Conservation (phyloP, 2,888 invertebrate genomes). For the Andrena hattorfiana region DNA sequence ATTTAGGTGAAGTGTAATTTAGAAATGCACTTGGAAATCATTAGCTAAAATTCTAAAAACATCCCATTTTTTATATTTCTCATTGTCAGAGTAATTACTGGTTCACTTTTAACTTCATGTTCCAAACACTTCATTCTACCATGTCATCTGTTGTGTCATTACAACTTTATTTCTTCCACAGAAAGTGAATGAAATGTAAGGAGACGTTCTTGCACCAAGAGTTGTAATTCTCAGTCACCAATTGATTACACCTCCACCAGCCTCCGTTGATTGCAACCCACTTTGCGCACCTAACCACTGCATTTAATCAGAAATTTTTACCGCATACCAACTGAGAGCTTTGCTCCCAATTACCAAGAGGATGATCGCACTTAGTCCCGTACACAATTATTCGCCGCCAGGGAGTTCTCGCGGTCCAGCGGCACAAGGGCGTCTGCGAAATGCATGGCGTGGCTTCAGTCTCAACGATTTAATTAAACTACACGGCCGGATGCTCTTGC, state of each 20-base stretch:
- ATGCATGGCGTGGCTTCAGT: slow-evolving; percentile 43
- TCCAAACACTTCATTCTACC: neutral
- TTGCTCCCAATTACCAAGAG: neutral
- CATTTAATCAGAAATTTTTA: neutral
- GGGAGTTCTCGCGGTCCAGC: slow-evolving; percentile 23
- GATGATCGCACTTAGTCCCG: slow-evolving; percentile 23
- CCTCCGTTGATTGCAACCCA: neutral
- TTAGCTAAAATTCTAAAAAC: neutral
- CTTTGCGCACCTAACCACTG: neutral
- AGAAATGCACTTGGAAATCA: neutral
- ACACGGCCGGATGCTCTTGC: slow-evolving; percentile 53
- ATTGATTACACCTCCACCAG: neutral
- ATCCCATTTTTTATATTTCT: neutral
- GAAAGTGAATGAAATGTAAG: neutral
- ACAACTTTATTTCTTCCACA: neutral
- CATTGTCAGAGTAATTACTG: neutral
- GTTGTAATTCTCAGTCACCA: neutral
- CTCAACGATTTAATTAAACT: slow-evolving; percentile 64
- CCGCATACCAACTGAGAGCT: neutral
- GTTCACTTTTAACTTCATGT: neutral
- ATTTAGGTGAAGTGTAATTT: neutral
- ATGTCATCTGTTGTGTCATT: neutral
- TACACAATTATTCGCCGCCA: slow-evolving; percentile 31
- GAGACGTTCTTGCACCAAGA: neutral
- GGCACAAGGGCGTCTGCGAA: slow-evolving; percentile 47